These are phyloP conservation scores for Abramis brama DNA, from an alignment of 2,113 vertebrate genomes.

Conservation along the genomic window DNA sequence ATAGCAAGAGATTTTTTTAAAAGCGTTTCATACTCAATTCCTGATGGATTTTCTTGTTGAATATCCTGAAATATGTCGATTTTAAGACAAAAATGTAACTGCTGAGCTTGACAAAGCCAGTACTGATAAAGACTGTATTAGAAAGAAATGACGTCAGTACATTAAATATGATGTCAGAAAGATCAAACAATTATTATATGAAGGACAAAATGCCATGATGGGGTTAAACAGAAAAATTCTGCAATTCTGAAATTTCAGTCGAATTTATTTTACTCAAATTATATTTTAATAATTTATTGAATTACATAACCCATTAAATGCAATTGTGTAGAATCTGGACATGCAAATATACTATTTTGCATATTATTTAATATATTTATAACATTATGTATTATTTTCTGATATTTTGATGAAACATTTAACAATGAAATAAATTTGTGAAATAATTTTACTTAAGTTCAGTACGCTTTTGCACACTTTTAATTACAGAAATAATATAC, in stretches of 20 bases:
- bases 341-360: background rate
- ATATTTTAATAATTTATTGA: background rate
- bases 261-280: background rate
- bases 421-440: background rate
- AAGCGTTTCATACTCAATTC: background rate
- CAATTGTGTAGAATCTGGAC: too few species aligned
- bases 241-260: background rate
- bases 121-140: background rate
- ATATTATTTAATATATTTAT: background rate
- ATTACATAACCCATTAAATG: too few species aligned
- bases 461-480: too few species aligned
- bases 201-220: too few species aligned
- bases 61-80: background rate
- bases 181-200: too few species aligned
- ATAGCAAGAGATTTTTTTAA: background rate
- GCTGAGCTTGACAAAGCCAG: background rate
- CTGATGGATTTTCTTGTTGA: background rate
- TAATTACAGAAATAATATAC: too few species aligned
- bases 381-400: background rate
- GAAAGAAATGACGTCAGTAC: background rate
- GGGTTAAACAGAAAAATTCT: background rate
- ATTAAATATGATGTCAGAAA: background rate
- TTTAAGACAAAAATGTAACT: background rate
- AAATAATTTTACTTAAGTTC: too few species aligned
- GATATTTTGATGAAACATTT: background rate